A percentile compares a stretch with the other conserved stretches of the same genome.
Conservation (phyloP, 2,113 vertebrate species). For the Prinia subflava region DNA sequence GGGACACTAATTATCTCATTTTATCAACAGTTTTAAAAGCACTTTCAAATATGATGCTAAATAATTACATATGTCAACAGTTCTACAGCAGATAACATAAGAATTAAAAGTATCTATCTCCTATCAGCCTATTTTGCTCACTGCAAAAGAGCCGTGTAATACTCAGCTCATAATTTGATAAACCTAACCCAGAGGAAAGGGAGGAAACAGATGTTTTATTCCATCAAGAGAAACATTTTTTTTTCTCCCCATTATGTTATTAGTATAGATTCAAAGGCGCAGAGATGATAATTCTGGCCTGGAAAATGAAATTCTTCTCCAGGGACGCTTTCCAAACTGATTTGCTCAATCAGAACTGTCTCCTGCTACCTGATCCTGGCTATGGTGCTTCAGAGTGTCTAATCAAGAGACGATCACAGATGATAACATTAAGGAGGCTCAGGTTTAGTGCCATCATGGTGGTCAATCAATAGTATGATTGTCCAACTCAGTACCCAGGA, state of each 20-base stretch:
- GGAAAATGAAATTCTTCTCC: constrained; percentile 42
- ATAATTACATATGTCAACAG: background rate
- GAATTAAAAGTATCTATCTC: background rate
- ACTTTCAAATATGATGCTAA: background rate
- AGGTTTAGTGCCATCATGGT: constrained; percentile 48
- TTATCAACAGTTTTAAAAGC: background rate
- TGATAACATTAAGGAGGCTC: constrained; percentile 18
- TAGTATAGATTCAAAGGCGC: constrained; percentile 47
- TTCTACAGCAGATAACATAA: background rate
- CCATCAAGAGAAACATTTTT: background rate
- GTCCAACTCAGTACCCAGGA: background rate
- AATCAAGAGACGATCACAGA: constrained; percentile 44
- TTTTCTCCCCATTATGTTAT: background rate
- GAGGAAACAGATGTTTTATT: background rate
- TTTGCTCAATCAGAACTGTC: constrained; percentile 27
- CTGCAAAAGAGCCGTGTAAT: background rate
- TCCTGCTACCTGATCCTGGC: background rate
- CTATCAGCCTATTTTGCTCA: background rate
- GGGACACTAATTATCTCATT: background rate
- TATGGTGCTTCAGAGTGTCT: background rate
- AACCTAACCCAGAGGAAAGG: background rate
- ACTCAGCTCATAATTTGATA: background rate
- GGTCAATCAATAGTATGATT: constrained; percentile 22
- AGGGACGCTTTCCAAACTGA: background rate
- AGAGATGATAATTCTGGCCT: constrained; percentile 1